These are phyloP conservation scores for Drosophila dives DNA, from an alignment of 2,888 invertebrate genomes.

Conservation along the genomic window DNA sequence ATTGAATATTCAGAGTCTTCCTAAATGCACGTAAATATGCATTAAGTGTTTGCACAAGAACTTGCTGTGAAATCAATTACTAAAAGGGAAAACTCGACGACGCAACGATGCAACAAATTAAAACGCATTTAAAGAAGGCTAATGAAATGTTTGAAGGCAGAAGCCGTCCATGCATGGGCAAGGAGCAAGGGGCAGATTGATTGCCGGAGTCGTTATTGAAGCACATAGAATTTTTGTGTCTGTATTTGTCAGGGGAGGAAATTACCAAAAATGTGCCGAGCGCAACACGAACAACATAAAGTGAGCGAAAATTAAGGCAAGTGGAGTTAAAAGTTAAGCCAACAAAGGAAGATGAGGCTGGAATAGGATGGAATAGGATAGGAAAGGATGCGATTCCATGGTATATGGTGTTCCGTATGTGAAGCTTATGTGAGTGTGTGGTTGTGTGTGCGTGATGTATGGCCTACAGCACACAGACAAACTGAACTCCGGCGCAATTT, in stretches of 20 bases:
- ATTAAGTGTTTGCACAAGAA: slow-evolving; percentile 57
- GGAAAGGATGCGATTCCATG: not conserved
- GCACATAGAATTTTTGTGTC: slow-evolving; percentile 39
- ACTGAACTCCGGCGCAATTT: slow-evolving; percentile 66
- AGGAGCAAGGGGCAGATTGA: not conserved
- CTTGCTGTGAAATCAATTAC: slow-evolving; percentile 67
- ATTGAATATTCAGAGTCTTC: slow-evolving; percentile 20
- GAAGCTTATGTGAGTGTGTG: not conserved
- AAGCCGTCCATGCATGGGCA: not conserved
- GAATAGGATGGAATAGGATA: not conserved
- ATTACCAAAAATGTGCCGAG: slow-evolving; percentile 72
- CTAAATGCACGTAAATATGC: slow-evolving; percentile 62
- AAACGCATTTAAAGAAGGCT: slow-evolving; percentile 62
- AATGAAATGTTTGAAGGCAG: slow-evolving; percentile 60
- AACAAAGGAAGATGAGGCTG: slow-evolving; percentile 67
- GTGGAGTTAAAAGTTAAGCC: slow-evolving; percentile 76
- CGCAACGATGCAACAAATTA: slow-evolving; percentile 76
- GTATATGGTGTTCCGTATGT: not conserved
- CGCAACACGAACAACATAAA: slow-evolving; percentile 63
- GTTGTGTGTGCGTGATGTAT: slow-evolving; percentile 31
- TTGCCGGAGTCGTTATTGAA: slow-evolving; percentile 15
- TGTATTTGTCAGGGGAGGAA: slow-evolving; percentile 53
- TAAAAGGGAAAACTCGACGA: slow-evolving; percentile 45
- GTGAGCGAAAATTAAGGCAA: slow-evolving; percentile 68
- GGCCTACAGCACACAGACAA: slow-evolving; percentile 18